These are phyloP conservation scores for Chaetodon auriga DNA, from an alignment of 2,113 vertebrate genomes.

Conservation along the genomic window DNA sequence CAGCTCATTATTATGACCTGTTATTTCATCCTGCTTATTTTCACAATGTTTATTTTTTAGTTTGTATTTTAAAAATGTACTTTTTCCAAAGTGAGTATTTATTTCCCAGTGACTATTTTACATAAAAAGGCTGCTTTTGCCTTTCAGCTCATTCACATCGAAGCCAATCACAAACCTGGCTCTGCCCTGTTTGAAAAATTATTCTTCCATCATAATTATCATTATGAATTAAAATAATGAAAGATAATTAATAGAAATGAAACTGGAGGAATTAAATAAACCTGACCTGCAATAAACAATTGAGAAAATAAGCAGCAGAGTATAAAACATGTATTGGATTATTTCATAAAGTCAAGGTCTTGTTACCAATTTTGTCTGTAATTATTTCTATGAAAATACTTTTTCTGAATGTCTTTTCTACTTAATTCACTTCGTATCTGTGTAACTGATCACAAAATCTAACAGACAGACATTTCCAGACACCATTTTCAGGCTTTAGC, in stretches of 20 bases:
- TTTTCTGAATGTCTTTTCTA: neutral
- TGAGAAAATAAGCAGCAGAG: neutral
- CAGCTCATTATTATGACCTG: neutral
- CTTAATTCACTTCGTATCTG: neutral
- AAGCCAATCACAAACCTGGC: neutral
- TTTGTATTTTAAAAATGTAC: neutral
- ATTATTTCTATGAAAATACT: neutral
- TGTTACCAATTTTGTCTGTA: neutral
- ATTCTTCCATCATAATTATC: too few relatives aligned
- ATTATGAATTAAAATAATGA: neutral
- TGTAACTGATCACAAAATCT: neutral
- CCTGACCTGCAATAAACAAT: neutral
- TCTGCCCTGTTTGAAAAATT: neutral
- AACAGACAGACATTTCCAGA: neutral
- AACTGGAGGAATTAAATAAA: neutral
- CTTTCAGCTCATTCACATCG: neutral
- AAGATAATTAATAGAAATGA: neutral
- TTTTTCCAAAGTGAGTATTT: neutral
- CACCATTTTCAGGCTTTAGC: neutral
- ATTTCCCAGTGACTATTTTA: neutral
- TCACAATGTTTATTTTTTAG: neutral
- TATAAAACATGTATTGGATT: neutral
- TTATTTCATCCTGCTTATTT: conserved; percentile 8
- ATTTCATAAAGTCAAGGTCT: neutral
- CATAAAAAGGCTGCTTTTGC: neutral